phyloP scores from a whole-genome alignment of 1,140 invertebrate species.

The Caenorhabditis inopinata region DNA sequence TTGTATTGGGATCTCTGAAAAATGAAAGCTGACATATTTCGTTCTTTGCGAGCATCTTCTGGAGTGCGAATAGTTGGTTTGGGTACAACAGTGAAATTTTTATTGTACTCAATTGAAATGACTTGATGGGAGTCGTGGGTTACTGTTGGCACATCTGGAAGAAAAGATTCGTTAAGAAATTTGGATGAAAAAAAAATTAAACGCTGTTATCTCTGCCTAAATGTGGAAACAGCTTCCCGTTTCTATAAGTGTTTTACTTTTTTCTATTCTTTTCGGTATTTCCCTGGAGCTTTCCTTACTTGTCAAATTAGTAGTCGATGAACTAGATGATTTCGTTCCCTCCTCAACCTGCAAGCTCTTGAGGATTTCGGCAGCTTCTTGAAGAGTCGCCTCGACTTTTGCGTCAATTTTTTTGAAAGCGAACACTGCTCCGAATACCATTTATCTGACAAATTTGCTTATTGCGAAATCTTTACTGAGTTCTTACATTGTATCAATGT shows the following conservation, averaged over 20 bases:
- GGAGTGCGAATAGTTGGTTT: not conserved
- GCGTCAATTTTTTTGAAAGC: not conserved
- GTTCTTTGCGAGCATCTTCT: not conserved
- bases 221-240: too few species aligned
- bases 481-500: conserved; percentile 7
- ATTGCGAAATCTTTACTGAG: not conserved
- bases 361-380: not conserved
- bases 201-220: too few species aligned
- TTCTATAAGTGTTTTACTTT: too few species aligned
- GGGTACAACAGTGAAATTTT: not conserved
- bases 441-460: not conserved
- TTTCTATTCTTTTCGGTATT: too few species aligned
- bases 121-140: not conserved
- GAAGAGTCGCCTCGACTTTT: not conserved
- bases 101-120: not conserved
- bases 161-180: not conserved
- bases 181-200: too few species aligned
- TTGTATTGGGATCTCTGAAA: not conserved
- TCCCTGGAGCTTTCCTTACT: too few species aligned
- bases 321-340: not conserved
- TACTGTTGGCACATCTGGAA: not conserved
- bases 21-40: not conserved
- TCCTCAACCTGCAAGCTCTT: not conserved
- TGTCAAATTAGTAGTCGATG: not conserved
- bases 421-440: not conserved